phyloP scores from a whole-genome alignment of 2,113 vertebrate species.

The Genyomyrus donnyi region DNA sequence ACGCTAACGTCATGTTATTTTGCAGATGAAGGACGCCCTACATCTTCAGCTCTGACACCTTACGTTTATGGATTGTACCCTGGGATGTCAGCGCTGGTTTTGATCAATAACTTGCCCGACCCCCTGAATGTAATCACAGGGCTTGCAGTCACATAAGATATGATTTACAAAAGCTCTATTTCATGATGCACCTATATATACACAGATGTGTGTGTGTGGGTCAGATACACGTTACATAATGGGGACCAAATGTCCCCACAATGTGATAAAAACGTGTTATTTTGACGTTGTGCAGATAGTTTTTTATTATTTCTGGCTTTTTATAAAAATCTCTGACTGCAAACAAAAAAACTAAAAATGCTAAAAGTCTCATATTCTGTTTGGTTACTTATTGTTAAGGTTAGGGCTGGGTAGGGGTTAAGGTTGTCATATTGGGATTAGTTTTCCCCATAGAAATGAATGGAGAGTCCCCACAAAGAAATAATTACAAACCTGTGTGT shows the following conservation, averaged over 20 bases:
- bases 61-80: not conserved
- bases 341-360: not conserved
- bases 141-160: not conserved
- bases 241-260: too few species aligned
- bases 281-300: not conserved
- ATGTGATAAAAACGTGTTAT: not conserved
- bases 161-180: not conserved
- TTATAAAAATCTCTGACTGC: not conserved
- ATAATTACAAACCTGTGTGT: too few species aligned
- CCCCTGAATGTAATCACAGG: not conserved
- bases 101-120: not conserved
- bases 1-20: not conserved
- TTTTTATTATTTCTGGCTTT: not conserved
- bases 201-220: too few species aligned
- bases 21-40: conserved; percentile 1
- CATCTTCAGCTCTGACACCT: not conserved
- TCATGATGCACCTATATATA: not conserved
- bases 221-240: too few species aligned
- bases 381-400: too few species aligned
- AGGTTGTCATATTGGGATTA: too few species aligned
- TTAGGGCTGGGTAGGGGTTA: too few species aligned
- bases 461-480: too few species aligned
- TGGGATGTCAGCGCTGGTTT: not conserved
- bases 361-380: not conserved
- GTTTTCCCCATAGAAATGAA: too few species aligned